These are phyloP conservation scores for Momotus momota DNA, from an alignment of 2,797 vertebrate genomes.

Conservation along the genomic window DNA sequence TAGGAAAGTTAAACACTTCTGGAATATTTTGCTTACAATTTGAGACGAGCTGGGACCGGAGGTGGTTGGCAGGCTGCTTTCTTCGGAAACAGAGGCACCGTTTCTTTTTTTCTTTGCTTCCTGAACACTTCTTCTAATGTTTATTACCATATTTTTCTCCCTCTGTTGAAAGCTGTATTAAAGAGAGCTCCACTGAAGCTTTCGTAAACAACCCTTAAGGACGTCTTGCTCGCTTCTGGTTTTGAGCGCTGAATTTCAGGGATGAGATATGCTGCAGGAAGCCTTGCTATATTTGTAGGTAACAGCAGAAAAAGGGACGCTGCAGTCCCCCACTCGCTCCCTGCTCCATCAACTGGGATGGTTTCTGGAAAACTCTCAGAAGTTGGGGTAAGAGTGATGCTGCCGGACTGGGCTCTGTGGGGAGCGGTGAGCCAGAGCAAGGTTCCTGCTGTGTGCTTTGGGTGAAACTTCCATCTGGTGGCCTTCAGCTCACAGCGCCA, in stretches of 20 bases:
- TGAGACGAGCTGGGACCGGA: neutral
- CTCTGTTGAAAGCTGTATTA: neutral
- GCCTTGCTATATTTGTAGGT: neutral
- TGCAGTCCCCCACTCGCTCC: neutral
- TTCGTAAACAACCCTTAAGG: constrained; percentile 23
- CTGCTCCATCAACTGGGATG: neutral
- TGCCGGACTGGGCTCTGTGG: fast-evolving
- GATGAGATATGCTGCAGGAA: neutral
- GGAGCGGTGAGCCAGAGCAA: neutral
- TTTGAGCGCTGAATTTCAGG: neutral
- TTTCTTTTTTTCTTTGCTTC: constrained; percentile 31
- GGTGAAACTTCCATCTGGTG: neutral
- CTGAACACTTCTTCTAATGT: constrained; percentile 1
- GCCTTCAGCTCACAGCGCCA: fast-evolving
- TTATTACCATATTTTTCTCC: neutral
- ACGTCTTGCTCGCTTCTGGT: neutral
- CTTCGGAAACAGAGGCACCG: neutral
- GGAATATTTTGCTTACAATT: constrained; percentile 2
- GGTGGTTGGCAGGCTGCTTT: constrained; percentile 17
- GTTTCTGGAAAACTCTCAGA: neutral
- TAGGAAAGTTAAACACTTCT: constrained; percentile 15
- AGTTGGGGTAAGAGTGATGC: neutral
- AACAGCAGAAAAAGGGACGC: neutral
- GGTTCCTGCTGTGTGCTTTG: neutral
- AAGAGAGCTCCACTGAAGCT: neutral